Evolutionary conservation across 2,113 vertebrate species (phyloP).

Genomic region (Herpailurus yagouaroundi): DNA sequence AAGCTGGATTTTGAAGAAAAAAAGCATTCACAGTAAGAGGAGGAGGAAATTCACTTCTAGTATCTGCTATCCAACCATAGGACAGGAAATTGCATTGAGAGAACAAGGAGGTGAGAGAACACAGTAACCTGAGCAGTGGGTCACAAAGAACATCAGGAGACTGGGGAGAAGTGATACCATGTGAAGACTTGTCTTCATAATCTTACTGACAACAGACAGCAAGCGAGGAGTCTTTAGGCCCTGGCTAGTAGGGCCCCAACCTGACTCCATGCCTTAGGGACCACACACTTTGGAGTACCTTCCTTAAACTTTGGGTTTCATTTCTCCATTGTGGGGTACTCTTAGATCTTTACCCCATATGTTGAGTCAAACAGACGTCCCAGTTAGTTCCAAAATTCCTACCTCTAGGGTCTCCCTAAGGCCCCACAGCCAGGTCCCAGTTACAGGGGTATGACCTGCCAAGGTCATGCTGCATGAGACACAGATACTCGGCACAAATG

Average conservation of each 20-base stretch:
- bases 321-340: not conserved
- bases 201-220: not conserved
- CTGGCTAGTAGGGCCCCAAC: too few relatives aligned
- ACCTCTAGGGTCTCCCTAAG: not conserved
- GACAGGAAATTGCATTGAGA: rapidly evolving
- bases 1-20: not conserved
- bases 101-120: not conserved
- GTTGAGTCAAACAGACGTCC: not conserved
- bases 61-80: too few relatives aligned
- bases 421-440: rapidly evolving
- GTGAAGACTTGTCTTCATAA: not conserved
- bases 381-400: not conserved
- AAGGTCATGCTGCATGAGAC: not conserved
- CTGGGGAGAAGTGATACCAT: rapidly evolving
- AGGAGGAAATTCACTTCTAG: not conserved
- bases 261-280: not conserved
- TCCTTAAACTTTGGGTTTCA: not conserved
- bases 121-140: too few relatives aligned
- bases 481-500: too few relatives aligned
- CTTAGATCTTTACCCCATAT: rapidly evolving
- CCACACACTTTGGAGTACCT: not conserved
- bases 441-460: not conserved
- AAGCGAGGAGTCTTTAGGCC: too few relatives aligned
- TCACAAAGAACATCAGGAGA: not conserved
- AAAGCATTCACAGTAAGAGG: not conserved